Evolutionary conservation across 2,888 invertebrate genomes (phyloP).

Genomic region (Xylota sylvarum): DNA sequence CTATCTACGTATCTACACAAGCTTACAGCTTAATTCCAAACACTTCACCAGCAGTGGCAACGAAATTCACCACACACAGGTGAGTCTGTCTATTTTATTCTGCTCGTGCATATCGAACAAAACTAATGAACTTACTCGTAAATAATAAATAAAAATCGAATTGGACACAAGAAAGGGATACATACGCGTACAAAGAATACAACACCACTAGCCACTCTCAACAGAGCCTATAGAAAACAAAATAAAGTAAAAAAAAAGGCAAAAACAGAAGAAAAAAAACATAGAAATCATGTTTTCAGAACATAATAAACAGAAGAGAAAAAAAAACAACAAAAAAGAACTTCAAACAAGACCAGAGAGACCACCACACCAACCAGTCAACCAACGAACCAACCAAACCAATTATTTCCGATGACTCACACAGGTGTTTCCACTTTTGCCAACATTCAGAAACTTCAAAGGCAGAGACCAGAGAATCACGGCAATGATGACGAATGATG

Average conservation of each 20-base stretch:
- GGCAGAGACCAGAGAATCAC: constrained; percentile 51
- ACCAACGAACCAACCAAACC: constrained; percentile 49
- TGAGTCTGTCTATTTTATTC: constrained; percentile 36
- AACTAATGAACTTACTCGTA: constrained; percentile 63
- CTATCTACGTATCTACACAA: constrained; percentile 15
- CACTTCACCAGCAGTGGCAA: constrained; percentile 3
- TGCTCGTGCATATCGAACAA: constrained; percentile 55
- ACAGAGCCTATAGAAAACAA: constrained; percentile 18
- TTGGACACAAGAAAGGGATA: constrained; percentile 47
- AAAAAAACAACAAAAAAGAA: constrained; percentile 21
- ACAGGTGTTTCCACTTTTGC: constrained; percentile 77
- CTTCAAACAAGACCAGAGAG: constrained; percentile 42
- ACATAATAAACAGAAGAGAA: constrained; percentile 66
- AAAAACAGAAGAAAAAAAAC: constrained; percentile 34
- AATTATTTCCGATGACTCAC: constrained; percentile 76
- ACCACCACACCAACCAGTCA: constrained; percentile 39
- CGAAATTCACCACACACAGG: constrained; percentile 63
- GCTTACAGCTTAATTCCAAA: constrained; percentile 27
- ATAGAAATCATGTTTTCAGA: constrained; percentile 72
- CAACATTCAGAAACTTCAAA: constrained; percentile 75
- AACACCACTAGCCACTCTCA: constrained; percentile 16
- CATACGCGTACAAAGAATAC: constrained; percentile 26
- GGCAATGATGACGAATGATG: constrained; percentile 45
- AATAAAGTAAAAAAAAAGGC: constrained; percentile 9
- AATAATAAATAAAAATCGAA: constrained; percentile 55